Evolutionary conservation across 2,888 invertebrate genomes (phyloP).

Genomic region (Acronicta leporina): DNA sequence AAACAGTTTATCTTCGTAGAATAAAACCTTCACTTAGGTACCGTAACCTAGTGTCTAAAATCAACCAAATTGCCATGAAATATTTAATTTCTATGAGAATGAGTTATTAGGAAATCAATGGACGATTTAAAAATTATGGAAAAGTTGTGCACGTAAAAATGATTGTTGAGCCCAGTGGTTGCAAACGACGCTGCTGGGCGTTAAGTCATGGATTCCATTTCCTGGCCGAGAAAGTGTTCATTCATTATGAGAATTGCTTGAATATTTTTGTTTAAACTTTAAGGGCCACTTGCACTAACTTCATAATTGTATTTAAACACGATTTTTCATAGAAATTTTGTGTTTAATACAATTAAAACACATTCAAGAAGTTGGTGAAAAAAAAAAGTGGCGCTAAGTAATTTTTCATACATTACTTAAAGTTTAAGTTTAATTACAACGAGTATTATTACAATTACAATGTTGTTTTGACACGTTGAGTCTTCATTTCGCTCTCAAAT

Average conservation of each 20-base stretch:
- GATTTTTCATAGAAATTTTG: too few relatives aligned
- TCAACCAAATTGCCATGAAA: slow-evolving; percentile 38
- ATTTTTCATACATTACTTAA: too few relatives aligned
- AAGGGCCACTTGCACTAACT: too few relatives aligned
- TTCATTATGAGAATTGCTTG: too few relatives aligned
- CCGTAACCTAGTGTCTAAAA: slow-evolving; percentile 30
- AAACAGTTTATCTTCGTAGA: slow-evolving; percentile 21
- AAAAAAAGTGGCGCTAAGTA: too few relatives aligned
- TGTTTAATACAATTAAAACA: too few relatives aligned
- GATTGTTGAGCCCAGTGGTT: not conserved
- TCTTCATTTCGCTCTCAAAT: not conserved
- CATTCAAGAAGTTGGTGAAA: too few relatives aligned
- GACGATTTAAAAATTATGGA: not conserved
- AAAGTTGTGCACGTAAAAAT: not conserved
- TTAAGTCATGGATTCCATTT: too few relatives aligned
- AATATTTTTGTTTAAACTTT: not conserved
- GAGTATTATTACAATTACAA: not conserved
- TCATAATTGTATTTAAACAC: too few relatives aligned
- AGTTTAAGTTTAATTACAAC: too few relatives aligned
- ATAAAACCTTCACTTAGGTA: slow-evolving; percentile 37
- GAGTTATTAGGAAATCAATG: slow-evolving; percentile 25
- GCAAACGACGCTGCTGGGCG: too few relatives aligned
- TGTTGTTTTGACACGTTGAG: not conserved
- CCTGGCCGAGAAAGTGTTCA: too few relatives aligned
- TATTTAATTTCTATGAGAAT: slow-evolving; percentile 35